Percentiles rank a stretch among this genome's conserved stretches.
Evolutionary conservation across 2,888 invertebrate genomes (phyloP).

Genomic region (Harmothoe impar): DNA sequence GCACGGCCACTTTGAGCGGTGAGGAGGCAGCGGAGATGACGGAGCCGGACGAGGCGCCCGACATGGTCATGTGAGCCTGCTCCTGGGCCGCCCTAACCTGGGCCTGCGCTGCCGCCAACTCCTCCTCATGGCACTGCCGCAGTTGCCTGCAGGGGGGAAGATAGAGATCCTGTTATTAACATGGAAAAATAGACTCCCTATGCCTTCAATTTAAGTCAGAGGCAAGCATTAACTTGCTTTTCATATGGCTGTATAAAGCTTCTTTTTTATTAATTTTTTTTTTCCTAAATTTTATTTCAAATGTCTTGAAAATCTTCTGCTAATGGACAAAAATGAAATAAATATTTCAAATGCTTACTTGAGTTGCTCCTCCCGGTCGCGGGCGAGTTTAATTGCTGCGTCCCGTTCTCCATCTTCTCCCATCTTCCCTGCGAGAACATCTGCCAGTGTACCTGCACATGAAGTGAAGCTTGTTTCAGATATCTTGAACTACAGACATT

Average conservation of each 20-base stretch:
- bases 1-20: background rate
- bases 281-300: no score
- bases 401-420: constrained; percentile 20
- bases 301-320: no score
- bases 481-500: no score
- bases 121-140: constrained; percentile 54
- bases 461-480: no score
- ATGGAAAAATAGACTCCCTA: no score
- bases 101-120: constrained; percentile 18
- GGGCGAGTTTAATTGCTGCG: background rate
- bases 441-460: background rate
- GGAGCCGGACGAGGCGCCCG: constrained; percentile 19
- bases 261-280: no score
- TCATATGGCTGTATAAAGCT: no score
- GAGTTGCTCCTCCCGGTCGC: background rate
- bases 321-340: no score
- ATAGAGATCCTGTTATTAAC: no score
- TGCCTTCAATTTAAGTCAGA: no score
- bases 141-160: background rate
- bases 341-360: background rate
- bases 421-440: background rate
- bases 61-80: constrained; percentile 26
- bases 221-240: no score
- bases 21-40: constrained; percentile 25
- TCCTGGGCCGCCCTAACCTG: background rate